phyloP scores from a whole-genome alignment of 2,797 vertebrate genomes.

The Pseudochaenichthys georgianus region DNA sequence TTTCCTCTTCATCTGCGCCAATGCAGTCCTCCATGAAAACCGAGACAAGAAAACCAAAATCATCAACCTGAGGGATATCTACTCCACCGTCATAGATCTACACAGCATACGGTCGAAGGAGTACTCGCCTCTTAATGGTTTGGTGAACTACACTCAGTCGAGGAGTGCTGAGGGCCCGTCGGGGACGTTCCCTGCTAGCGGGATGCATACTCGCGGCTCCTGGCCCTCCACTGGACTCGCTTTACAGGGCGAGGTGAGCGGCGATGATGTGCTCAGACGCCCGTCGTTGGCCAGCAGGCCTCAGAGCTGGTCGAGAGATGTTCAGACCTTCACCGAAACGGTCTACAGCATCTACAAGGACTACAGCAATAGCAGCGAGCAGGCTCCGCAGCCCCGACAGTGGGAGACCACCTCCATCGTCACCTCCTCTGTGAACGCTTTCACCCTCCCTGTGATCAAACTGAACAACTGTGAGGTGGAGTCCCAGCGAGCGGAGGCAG shows the following conservation, averaged over 20 bases:
- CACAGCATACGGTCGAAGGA: conserved; percentile 94
- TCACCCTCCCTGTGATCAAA: conserved; percentile 92
- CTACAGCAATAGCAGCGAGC: conserved; percentile 80
- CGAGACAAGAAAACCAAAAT: conserved; percentile 98
- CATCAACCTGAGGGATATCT: conserved; percentile 97
- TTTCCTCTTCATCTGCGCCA: conserved; percentile 99
- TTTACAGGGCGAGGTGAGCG: conserved; percentile 62
- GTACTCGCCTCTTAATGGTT: conserved; percentile 90
- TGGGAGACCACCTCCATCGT: conserved; percentile 92
- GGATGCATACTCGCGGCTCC: conserved; percentile 86
- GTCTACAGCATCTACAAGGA: conserved; percentile 95
- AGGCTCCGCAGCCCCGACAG: conserved; percentile 75
- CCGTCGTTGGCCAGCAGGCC: conserved; percentile 77
- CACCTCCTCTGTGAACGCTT: conserved; percentile 91
- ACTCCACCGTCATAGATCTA: conserved; percentile 97
- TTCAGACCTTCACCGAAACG: conserved; percentile 89
- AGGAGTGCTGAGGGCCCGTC: conserved; percentile 86
- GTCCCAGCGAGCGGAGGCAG: conserved; percentile 51
- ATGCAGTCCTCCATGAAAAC: conserved; percentile 97
- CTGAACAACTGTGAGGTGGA: conserved; percentile 89
- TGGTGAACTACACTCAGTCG: conserved; percentile 91
- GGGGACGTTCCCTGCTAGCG: conserved; percentile 71
- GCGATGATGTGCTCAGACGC: conserved; percentile 69
- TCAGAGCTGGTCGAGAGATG: conserved; percentile 80
- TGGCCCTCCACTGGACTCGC: conserved; percentile 88